These are phyloP conservation scores for Diachrysia chrysitis DNA, from an alignment of 2,888 invertebrate genomes.

Conservation along the genomic window DNA sequence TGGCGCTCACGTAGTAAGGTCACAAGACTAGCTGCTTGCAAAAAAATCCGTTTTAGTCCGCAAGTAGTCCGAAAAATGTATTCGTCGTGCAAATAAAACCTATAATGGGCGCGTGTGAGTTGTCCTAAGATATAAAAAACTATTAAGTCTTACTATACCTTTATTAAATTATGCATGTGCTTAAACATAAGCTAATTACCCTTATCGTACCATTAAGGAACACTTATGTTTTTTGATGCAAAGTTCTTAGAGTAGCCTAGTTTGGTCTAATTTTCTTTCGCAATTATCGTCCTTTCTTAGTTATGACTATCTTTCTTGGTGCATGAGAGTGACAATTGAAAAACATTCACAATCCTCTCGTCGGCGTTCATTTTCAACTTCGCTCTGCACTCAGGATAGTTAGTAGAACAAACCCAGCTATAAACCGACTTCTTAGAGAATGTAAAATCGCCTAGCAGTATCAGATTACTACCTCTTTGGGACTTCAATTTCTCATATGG, in stretches of 20 bases:
- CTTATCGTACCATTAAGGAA: neutral
- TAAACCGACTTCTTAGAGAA: constrained; percentile 51
- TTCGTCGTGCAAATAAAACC: too few relatives aligned
- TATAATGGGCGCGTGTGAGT: too few relatives aligned
- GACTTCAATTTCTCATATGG: constrained; percentile 61
- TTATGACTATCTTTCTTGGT: constrained; percentile 53
- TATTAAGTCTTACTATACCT: too few relatives aligned
- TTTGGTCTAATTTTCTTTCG: constrained; percentile 5
- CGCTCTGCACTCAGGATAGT: constrained; percentile 27
- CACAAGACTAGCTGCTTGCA: too few relatives aligned
- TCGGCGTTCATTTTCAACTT: constrained; percentile 55
- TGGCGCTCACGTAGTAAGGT: too few relatives aligned
- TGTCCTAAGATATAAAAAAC: too few relatives aligned
- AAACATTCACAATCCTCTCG: constrained; percentile 51
- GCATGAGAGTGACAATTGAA: constrained; percentile 61
- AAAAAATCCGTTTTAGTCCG: too few relatives aligned
- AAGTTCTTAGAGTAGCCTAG: too few relatives aligned
- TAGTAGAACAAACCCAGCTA: constrained; percentile 67
- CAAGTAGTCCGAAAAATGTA: too few relatives aligned
- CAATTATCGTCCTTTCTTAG: constrained; percentile 28
- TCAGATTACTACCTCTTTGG: constrained; percentile 60
- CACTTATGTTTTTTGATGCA: too few relatives aligned
- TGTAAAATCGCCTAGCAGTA: constrained; percentile 63
- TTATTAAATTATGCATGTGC: too few relatives aligned
- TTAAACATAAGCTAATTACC: too few relatives aligned